Base-by-base conservation (phyloP, 1,140 invertebrate species). In the Pseudachorutes palmiensis region DNA sequence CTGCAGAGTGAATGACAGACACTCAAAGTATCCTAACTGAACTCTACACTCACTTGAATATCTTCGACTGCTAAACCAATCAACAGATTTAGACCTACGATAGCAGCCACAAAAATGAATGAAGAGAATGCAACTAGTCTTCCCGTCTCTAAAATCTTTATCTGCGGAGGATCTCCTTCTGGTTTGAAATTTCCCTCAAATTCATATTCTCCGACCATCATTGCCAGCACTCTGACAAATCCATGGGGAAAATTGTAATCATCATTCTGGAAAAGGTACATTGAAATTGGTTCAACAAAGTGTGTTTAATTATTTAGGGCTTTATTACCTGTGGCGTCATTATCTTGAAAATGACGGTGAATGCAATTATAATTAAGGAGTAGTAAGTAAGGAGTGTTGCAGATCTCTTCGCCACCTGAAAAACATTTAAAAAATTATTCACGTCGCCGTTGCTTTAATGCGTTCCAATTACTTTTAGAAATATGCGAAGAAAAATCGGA, bases 171-270 rank as follows among this genome's bases (percentile, higher is more conserved):
- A 16, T 55, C 24, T 12, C 5, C 51, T 12, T 9, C 51, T 55
- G 5, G 3, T 24, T 55, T 55, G 51, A 55, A 55, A 24, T 55
- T 55, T 5, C 24, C 51, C 24, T 55, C 51, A 24, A 55, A 55
- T 24, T 55, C 51, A 26, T 55, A 55, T 22, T 55, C 51, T 24
- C 51, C 51, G 12, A 55, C 24, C 51, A 55, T 55, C 51, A 55
- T 55, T 26, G 51, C 51, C 12, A 55, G 5, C 9, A 55, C 51
- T 55, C 24, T 55, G 51, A 55, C 51, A 5, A 55, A 14, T 22
- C 51, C 51, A 55, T 3, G 12, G 5, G 24, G 24, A 3, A 55
- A 55, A 14, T 9, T 55, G 24, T 55, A 55, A 5, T 55, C 51
- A 22, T 24, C 24, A 24, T 55, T 55, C 51, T 55, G 24, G 5